These are phyloP conservation scores for Rhinolophus sinicus DNA, from an alignment of 2,113 vertebrate genomes.

Conservation along the genomic window DNA sequence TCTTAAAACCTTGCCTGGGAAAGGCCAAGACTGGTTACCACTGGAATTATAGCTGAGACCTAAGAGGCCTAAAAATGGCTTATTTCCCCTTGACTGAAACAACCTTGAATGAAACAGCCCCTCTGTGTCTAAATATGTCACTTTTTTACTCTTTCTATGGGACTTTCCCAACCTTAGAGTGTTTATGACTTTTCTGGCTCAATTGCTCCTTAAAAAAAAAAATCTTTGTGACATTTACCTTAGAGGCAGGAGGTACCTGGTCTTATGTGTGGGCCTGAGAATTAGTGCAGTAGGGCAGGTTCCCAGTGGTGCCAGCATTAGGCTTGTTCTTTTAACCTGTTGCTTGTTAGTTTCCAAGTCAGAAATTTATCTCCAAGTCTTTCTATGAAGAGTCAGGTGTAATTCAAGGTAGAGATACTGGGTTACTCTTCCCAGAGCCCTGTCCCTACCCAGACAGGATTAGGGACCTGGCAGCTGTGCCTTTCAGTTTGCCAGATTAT, in stretches of 20 bases:
- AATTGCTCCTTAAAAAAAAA: background rate
- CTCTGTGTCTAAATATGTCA: background rate
- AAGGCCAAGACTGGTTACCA: background rate
- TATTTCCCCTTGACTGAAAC: background rate
- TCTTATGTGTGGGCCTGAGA: background rate
- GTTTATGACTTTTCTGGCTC: background rate
- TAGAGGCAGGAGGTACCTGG: background rate
- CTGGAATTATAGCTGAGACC: background rate
- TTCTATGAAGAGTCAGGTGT: constrained; percentile 19
- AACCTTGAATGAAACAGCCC: too few species aligned
- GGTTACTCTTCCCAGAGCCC: background rate
- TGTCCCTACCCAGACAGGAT: background rate
- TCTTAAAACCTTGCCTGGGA: background rate
- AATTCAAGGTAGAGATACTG: background rate
- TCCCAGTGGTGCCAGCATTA: background rate
- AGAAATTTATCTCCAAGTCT: constrained; percentile 9
- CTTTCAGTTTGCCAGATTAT: background rate
- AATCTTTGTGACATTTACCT: background rate
- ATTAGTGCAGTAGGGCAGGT: background rate
- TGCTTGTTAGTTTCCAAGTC: background rate
- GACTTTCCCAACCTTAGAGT: background rate
- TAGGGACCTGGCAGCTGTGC: background rate
- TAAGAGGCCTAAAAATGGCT: background rate
- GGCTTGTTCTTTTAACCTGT: background rate
- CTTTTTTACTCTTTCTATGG: constrained; percentile 20